A percentile compares a stretch with the other conserved stretches of the same genome.
phyloP scores from a whole-genome alignment of 2,888 invertebrate genomes.

The Diachrysia chrysitis region DNA sequence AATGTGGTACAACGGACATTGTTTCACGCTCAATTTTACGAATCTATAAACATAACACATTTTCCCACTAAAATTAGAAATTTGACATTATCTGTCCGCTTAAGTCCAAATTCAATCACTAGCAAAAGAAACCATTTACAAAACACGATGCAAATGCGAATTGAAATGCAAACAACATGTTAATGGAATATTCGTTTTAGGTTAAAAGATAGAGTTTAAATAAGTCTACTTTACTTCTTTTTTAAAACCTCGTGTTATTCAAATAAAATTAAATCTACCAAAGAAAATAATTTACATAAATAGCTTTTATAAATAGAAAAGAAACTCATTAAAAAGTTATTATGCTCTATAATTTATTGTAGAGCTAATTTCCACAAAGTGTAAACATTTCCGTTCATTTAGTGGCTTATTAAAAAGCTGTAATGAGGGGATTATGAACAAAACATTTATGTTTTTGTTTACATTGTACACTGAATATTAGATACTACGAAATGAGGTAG shows the following conservation, averaged over 20 bases:
- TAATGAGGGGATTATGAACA: not conserved
- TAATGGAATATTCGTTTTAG: too few relatives aligned
- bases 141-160: too few relatives aligned
- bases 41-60: not conserved
- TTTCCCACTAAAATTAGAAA: too few relatives aligned
- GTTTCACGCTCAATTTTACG: not conserved
- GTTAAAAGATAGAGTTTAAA: too few relatives aligned
- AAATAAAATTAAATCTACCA: conserved; percentile 15
- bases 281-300: conserved; percentile 10
- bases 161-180: too few relatives aligned
- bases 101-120: too few relatives aligned
- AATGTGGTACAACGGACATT: not conserved
- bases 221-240: too few relatives aligned
- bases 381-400: not conserved
- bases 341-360: conserved; percentile 12
- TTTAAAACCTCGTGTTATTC: too few relatives aligned
- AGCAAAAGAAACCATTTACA: too few relatives aligned
- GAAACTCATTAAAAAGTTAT: conserved; percentile 9
- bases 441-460: not conserved
- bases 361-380: not conserved
- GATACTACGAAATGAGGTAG: not conserved
- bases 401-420: not conserved
- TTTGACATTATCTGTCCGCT: too few relatives aligned
- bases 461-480: not conserved
- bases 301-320: conserved; percentile 3